Base-by-base conservation (phyloP, 2,113 vertebrate genomes). In the Carassius carassius region DNA sequence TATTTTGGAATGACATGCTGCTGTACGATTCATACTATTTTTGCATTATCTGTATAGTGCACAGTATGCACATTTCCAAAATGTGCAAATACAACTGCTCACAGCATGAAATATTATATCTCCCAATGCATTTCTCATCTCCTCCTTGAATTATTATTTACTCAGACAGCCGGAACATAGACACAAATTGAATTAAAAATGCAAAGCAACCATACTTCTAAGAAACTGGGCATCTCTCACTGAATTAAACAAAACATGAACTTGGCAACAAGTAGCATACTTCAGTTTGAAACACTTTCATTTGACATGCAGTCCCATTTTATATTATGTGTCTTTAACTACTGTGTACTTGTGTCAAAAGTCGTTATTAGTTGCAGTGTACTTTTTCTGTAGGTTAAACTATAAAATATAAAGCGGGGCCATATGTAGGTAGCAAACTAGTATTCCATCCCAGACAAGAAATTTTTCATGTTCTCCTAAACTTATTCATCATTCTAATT, bases 281-380 rank as follows among this genome's bases (percentile, higher is more conserved):
- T 17, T 17, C 17, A 6, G 41, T 41, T 41, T 41, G 41, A 41
- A 41, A 41, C 41, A 11, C n/a, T 75, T 90, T 92, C 78, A 37
- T 63, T 63, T 63, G n/a, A 13, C 23, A 13, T 62, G 9, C 1
- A 25, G n/a, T 25, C 11, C 11, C 60, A 23, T 3, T 63, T 63
- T 63, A 25, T 63, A 63, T 63, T 25, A 23, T 3, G 60, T 11
- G 21, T 62, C 10, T 23, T 23, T 63, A 11, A 25, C 60, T 62
- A 23, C n/a, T 5, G 11, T 62, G n/a, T 25, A 62, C 8, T 9
- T 41, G 41, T 0, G 1, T 62, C 4, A 25, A 23, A 62, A 25
- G n/a, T 62, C 5, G 5, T 23, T 47, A 47, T 23, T 51, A 25
- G 11, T 1, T 62, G 23, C 60, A 23, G 11, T 62, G 9, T 60